Evolutionary conservation across 2,113 vertebrate genomes (phyloP).

Genomic region (Crotalus viridis): DNA sequence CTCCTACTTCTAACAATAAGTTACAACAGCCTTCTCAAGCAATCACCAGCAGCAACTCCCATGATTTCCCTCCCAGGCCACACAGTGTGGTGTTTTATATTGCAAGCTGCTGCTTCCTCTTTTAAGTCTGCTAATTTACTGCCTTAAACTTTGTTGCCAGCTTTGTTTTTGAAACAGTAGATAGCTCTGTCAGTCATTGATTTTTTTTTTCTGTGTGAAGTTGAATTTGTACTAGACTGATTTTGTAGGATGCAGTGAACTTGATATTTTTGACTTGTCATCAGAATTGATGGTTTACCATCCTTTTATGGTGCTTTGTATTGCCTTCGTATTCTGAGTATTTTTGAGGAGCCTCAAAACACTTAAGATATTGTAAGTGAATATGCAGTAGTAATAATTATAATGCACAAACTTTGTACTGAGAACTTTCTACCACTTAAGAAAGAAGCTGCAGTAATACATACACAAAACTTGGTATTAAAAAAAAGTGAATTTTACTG

Average conservation of each 20-base stretch:
- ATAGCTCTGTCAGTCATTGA: not conserved
- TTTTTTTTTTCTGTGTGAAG: not conserved
- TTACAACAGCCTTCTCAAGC: not conserved
- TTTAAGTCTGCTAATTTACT: not conserved
- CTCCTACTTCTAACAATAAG: not conserved
- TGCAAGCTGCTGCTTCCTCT: not conserved
- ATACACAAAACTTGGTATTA: not conserved
- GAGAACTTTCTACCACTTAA: slow-evolving; percentile 1
- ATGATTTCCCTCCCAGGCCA: not conserved
- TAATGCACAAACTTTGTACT: not conserved
- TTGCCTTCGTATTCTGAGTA: not conserved
- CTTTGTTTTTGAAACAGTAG: not conserved
- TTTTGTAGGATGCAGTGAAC: not conserved
- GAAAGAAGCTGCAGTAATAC: not conserved
- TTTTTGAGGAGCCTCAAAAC: not conserved
- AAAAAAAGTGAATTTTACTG: not conserved
- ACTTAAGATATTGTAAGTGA: not conserved
- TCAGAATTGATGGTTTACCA: not conserved
- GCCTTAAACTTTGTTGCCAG: not conserved
- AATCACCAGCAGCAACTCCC: not conserved
- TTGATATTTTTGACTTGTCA: not conserved
- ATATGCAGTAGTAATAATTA: not conserved
- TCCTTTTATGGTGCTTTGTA: not conserved
- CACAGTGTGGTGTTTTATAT: not conserved
- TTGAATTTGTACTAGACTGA: not conserved